Conservation (phyloP, 1,140 invertebrate genomes). For the Linepithema humile region DNA sequence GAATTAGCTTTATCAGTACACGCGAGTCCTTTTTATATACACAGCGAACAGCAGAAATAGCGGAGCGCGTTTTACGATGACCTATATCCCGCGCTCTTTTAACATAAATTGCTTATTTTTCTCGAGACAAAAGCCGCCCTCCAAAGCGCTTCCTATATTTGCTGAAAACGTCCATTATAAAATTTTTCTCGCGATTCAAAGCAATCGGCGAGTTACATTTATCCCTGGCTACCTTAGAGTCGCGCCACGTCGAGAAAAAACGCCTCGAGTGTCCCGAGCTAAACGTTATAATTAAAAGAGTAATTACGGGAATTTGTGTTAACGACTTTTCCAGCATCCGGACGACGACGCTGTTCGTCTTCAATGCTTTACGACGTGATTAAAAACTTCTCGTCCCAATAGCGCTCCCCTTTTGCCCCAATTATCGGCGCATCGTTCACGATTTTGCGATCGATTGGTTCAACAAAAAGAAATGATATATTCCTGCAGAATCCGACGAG, state of each 20-base stretch:
- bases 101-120: neutral
- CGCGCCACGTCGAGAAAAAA: neutral
- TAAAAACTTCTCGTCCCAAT: constrained; percentile 47
- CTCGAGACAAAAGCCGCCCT: neutral
- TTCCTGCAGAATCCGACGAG: neutral
- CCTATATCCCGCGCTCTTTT: neutral
- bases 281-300: constrained; percentile 55
- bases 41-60: neutral
- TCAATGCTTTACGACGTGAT: constrained; percentile 36
- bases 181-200: constrained; percentile 1
- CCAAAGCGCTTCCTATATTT: neutral
- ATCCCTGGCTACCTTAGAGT: neutral
- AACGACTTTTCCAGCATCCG: constrained; percentile 48
- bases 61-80: neutral
- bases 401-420: constrained; percentile 22
- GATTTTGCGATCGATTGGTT: constrained; percentile 27
- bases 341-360: constrained; percentile 24
- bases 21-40: neutral
- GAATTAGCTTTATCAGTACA: neutral
- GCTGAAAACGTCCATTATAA: neutral
- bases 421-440: constrained; percentile 14
- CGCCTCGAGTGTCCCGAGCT: neutral
- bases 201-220: constrained; percentile 10
- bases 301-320: constrained; percentile 55
- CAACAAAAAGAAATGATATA: neutral